These are phyloP conservation scores for Dioctria rufipes DNA, from an alignment of 2,888 invertebrate species.

Conservation along the genomic window DNA sequence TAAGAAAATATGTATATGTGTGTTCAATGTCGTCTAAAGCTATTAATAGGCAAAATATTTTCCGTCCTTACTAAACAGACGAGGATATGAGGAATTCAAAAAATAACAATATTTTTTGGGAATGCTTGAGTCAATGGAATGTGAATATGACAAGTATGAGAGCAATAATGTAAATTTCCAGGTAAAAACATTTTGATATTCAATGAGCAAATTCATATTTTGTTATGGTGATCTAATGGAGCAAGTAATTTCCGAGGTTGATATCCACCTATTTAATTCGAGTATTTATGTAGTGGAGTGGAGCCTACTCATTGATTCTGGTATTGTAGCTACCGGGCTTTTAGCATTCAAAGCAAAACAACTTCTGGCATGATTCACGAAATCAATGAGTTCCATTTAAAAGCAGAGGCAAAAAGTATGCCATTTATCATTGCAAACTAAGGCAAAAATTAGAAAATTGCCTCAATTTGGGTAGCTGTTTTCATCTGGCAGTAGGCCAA, in stretches of 20 bases:
- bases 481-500: slow-evolving; percentile 12
- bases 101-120: too few relatives aligned
- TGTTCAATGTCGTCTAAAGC: too few relatives aligned
- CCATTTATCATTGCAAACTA: not conserved
- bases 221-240: not conserved
- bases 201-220: too few relatives aligned
- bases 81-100: too few relatives aligned
- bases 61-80: too few relatives aligned
- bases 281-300: not conserved
- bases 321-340: not conserved
- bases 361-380: not conserved
- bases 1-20: too few relatives aligned
- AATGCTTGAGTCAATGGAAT: too few relatives aligned
- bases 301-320: slow-evolving; percentile 6
- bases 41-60: too few relatives aligned
- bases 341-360: not conserved
- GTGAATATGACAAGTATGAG: too few relatives aligned
- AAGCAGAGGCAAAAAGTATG: not conserved
- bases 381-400: not conserved
- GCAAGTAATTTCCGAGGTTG: slow-evolving; percentile 7
- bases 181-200: too few relatives aligned
- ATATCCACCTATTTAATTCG: not conserved
- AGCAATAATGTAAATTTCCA: too few relatives aligned
- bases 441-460: slow-evolving; percentile 16
- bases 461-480: slow-evolving; percentile 1